Evolutionary conservation across 2,888 invertebrate species (phyloP), one percentile per base, ranked within the genome.

Genomic region (Steinernema scapterisci): DNA sequence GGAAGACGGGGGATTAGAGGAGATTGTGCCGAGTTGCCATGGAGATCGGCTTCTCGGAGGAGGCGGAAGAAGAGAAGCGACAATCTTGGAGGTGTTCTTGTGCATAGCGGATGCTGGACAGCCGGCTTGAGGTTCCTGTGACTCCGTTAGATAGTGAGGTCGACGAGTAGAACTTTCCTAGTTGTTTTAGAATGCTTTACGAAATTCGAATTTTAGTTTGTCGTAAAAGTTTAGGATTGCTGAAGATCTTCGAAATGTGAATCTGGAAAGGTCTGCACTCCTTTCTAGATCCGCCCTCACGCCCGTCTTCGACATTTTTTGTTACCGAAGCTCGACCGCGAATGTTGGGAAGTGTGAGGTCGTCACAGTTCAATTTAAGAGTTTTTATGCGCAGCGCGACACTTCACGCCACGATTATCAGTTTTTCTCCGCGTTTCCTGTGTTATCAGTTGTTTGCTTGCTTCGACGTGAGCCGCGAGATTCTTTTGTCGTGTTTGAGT

Each of bases 141-240:
- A 5, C 13, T 48, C 19, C 13, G 48, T 48, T 48, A 5, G 21
- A 11, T n/a, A 3, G 52, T 21, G n/a, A 19, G 27, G 63, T 9
- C 31, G 31, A 25, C 63, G 38, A 21, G 63, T 27, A 16, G 63
- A 27, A 27, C 16, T 63, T 27, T 63, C 27, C 25, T 9, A 19
- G 63, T 63, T 25, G 63, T 63, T 38, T 27, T 31, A 31, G 9
- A 25, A 31, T 25, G 63, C 27, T 27, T 25, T 63, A 13, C 63
- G 27, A 63, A 63, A 63, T 63, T 63, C 63, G 63, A 63, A 63
- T 31, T 52, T 52, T 11, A 23, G 21, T 5, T 52, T 52, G 19
- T 23, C 16, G 38, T 16, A 16, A 16, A 63, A 63, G 63, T 63
- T 63, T 63, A 63, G 63, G 63, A 63, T 63, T 16, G n/a, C 5